Percentiles rank a stretch among this genome's conserved stretches.
These are phyloP conservation scores for Dasyprocta punctata DNA, from an alignment of 2,113 vertebrate genomes.

Conservation along the genomic window DNA sequence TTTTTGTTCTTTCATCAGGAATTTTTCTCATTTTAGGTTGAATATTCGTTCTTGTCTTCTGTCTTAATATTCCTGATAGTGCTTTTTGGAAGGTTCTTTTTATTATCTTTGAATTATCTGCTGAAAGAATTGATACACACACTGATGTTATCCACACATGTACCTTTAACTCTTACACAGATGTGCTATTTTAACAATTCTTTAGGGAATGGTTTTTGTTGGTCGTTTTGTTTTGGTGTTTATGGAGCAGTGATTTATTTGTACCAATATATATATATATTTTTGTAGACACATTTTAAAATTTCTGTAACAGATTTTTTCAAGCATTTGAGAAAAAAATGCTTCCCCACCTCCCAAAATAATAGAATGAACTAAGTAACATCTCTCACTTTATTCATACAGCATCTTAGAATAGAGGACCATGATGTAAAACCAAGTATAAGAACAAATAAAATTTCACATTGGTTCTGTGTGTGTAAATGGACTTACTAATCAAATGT, in stretches of 20 bases:
- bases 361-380: background rate
- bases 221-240: background rate
- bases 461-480: background rate
- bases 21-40: background rate
- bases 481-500: background rate
- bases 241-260: background rate
- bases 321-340: background rate
- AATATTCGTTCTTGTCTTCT: background rate
- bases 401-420: background rate
- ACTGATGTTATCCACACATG: background rate
- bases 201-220: background rate
- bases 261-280: background rate
- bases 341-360: background rate
- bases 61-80: background rate
- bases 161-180: background rate
- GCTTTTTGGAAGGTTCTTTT: background rate
- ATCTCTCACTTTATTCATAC: background rate
- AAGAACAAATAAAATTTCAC: slow-evolving; percentile 9
- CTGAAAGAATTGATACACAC: background rate
- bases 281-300: background rate
- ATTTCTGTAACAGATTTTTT: background rate
- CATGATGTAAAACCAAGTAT: background rate
- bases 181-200: background rate
- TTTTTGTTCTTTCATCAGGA: background rate
- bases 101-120: background rate